These are phyloP conservation scores for Anastrepha ludens DNA, from an alignment of 1,140 invertebrate genomes.

Conservation along the genomic window DNA sequence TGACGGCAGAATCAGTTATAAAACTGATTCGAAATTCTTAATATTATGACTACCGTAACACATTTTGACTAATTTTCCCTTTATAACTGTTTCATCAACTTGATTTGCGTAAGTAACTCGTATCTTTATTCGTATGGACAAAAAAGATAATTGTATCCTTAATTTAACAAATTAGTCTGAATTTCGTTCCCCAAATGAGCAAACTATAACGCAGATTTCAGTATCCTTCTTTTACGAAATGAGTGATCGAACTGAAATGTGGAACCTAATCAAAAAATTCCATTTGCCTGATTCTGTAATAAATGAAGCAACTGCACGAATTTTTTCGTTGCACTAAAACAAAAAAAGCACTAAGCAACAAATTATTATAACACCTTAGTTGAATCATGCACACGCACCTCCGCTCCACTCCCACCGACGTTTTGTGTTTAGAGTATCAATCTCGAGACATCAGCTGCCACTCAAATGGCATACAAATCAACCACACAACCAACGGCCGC, in stretches of 20 bases:
- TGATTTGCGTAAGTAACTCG: too few species aligned
- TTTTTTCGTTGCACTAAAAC: conserved; percentile 32
- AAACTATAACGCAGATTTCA: too few species aligned
- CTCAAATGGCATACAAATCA: conserved; percentile 34
- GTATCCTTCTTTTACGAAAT: too few species aligned
- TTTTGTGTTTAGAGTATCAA: background rate
- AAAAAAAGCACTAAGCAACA: conserved; percentile 30
- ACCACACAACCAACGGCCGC: background rate
- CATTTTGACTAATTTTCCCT: too few species aligned
- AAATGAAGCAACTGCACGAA: background rate
- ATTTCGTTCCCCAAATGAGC: too few species aligned
- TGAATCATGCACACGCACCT: background rate
- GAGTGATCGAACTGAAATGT: background rate
- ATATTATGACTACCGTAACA: too few species aligned
- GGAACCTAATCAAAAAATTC: background rate
- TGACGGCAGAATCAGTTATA: too few species aligned
- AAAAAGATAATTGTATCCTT: too few species aligned
- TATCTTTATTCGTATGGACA: too few species aligned
- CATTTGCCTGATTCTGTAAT: background rate
- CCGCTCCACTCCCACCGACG: background rate
- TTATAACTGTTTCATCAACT: too few species aligned
- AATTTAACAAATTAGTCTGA: too few species aligned
- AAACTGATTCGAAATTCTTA: too few species aligned
- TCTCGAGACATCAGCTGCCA: conserved; percentile 40
- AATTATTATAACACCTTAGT: conserved; percentile 28